These are phyloP conservation scores for Trypoxylon attenuatum DNA, from an alignment of 2,888 invertebrate species.

Conservation along the genomic window DNA sequence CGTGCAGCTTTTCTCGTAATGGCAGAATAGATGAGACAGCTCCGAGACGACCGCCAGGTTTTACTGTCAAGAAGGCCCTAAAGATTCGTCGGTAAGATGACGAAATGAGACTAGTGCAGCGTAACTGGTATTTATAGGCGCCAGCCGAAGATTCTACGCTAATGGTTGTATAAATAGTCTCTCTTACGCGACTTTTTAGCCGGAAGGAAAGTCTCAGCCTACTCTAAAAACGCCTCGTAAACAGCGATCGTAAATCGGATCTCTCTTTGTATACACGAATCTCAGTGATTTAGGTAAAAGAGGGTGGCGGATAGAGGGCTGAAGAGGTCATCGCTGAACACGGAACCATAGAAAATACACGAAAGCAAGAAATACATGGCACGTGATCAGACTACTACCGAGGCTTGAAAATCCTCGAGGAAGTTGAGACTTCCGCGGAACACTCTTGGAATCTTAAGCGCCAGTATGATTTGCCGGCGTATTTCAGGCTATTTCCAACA, in stretches of 20 bases:
- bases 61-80: conserved; percentile 28
- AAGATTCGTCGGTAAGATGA: conserved; percentile 39
- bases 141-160: conserved; percentile 46
- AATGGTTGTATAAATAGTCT: conserved; percentile 55
- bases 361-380: conserved; percentile 36
- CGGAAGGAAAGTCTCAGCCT: conserved; percentile 45
- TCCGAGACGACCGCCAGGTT: conserved; percentile 48
- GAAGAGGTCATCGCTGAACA: conserved; percentile 34
- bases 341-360: conserved; percentile 38
- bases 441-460: conserved; percentile 60
- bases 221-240: conserved; percentile 44
- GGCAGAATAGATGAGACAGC: conserved; percentile 25
- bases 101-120: conserved; percentile 42
- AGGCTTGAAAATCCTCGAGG: conserved; percentile 43
- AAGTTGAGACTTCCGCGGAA: conserved; percentile 64
- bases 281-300: background rate
- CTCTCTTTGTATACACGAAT: conserved; percentile 23
- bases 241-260: conserved; percentile 39
- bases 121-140: conserved; percentile 50
- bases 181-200: conserved; percentile 48
- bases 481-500: no score
- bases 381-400: conserved; percentile 47
- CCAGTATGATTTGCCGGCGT: conserved; percentile 38
- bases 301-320: conserved; percentile 34
- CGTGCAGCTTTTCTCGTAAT: background rate